Percentiles rank a stretch among this genome's conserved stretches.
Evolutionary conservation across 2,797 vertebrate species (phyloP).

Genomic region (Amphiprion clarkii): DNA sequence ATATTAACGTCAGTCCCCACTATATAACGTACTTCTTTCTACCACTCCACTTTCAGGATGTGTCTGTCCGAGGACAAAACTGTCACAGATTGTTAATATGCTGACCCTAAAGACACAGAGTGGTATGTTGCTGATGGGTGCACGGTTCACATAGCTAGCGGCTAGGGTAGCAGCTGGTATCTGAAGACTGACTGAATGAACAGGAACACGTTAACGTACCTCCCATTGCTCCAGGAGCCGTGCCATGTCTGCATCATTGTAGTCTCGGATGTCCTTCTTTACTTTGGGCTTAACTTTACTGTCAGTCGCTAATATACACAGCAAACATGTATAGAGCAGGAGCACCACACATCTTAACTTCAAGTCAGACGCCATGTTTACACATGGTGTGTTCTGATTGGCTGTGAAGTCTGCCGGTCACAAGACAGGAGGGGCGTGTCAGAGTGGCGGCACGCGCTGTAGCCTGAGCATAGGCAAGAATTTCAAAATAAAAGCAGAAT

Average conservation of each 20-base stretch:
- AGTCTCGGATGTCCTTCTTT: slow-evolving; percentile 97
- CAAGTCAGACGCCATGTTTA: slow-evolving; percentile 83
- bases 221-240: slow-evolving; percentile 97
- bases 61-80: too few relatives aligned
- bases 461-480: neutral
- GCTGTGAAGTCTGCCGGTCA: slow-evolving; percentile 55
- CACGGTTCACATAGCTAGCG: neutral
- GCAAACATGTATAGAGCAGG: slow-evolving; percentile 63
- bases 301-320: slow-evolving; percentile 49
- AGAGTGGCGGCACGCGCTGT: neutral
- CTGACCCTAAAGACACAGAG: neutral
- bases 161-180: slow-evolving; percentile 18
- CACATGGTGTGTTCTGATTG: slow-evolving; percentile 79
- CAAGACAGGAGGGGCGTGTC: slow-evolving; percentile 49
- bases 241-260: slow-evolving; percentile 98
- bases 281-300: slow-evolving; percentile 80
- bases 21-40: too few relatives aligned
- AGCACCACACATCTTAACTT: slow-evolving; percentile 49
- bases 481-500: slow-evolving; percentile 60
- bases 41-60: too few relatives aligned
- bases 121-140: neutral
- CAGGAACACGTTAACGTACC: slow-evolving; percentile 73
- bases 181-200: neutral
- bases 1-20: too few relatives aligned
- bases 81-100: too few relatives aligned